These are phyloP conservation scores for Papilio polyxenes DNA, from an alignment of 1,140 invertebrate species.

Conservation along the genomic window DNA sequence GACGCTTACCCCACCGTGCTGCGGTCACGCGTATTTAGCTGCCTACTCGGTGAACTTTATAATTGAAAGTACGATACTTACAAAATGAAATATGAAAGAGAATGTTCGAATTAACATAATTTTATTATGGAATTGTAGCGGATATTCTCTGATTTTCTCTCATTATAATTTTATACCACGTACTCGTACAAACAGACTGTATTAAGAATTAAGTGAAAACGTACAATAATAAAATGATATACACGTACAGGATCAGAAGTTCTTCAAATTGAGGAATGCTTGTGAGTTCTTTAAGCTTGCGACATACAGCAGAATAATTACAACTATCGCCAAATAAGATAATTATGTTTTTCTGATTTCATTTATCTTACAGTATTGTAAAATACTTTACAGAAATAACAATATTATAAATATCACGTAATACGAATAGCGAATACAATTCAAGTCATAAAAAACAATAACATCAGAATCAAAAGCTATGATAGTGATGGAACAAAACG, in stretches of 20 bases:
- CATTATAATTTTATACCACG: background rate
- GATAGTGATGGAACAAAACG: constrained; percentile 29
- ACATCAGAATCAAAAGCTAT: constrained; percentile 43
- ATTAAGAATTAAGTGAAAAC: constrained; percentile 5
- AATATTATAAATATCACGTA: background rate
- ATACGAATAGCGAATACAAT: background rate
- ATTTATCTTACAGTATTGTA: too few species aligned
- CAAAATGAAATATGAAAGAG: constrained; percentile 25
- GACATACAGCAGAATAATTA: too few species aligned
- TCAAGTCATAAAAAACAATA: constrained; percentile 14
- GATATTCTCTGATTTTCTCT: constrained; percentile 15
- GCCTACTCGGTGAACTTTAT: constrained; percentile 36
- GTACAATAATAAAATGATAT: background rate
- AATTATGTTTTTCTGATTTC: too few species aligned
- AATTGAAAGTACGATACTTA: constrained; percentile 34
- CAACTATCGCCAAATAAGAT: too few species aligned
- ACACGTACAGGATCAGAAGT: too few species aligned
- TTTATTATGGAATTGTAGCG: constrained; percentile 16
- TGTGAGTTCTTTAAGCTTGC: too few species aligned
- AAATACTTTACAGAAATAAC: too few species aligned
- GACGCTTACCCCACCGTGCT: constrained; percentile 43
- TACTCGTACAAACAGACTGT: background rate
- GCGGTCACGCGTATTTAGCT: constrained; percentile 57
- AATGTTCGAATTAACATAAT: constrained; percentile 26
- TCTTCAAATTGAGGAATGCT: too few species aligned